Evolutionary conservation across 2,113 vertebrate species (phyloP), one percentile per base, ranked within the genome.

Genomic region (Eleginops maclovinus): DNA sequence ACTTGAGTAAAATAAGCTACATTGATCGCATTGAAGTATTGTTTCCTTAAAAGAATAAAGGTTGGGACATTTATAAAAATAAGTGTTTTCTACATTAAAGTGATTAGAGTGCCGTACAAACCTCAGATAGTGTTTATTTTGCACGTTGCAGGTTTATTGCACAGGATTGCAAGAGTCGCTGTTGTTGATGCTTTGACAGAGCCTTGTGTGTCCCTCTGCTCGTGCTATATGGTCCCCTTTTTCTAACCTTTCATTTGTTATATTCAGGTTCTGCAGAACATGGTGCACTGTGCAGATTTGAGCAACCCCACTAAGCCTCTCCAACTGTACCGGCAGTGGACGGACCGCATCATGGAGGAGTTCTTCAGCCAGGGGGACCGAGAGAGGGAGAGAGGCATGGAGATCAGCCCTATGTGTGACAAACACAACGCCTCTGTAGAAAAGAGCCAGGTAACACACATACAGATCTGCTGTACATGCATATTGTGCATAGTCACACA

Each of bases 341-440:
- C 98, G 0, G 97, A 99, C 90, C 95, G 98, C 83, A 99, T 99
- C 85, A 99, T 99, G 98, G 98, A 99, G 87, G 98, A 99, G 91
- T 99, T 99, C 88, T 99, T 99, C 93, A 96, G 94, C 81, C 98
- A 99, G 70, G 98, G 98, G 36, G 98, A 99, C 92, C 88, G 98
- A 1, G 98, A 99, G 89, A 94, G 98, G 81, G 98, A 99, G 76
- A 94, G 98, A 1, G 97, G 98, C 86, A 99, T 99, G 97, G 98
- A 99, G 91, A 99, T 99, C 89, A 99, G 98, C 85, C 97, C 98
- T 68, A 99, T 99, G 98, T 99, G 98, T 94, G 98, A 99, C 93
- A 99, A 99, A 95, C 97, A 99, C 96, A 99, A 98, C 1, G 98
- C 98, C 49, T 99, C 98, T 6, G 96, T 99, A 63, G 97, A 99